phyloP scores from a whole-genome alignment of 2,113 vertebrate species.

The Butorides virescens region DNA sequence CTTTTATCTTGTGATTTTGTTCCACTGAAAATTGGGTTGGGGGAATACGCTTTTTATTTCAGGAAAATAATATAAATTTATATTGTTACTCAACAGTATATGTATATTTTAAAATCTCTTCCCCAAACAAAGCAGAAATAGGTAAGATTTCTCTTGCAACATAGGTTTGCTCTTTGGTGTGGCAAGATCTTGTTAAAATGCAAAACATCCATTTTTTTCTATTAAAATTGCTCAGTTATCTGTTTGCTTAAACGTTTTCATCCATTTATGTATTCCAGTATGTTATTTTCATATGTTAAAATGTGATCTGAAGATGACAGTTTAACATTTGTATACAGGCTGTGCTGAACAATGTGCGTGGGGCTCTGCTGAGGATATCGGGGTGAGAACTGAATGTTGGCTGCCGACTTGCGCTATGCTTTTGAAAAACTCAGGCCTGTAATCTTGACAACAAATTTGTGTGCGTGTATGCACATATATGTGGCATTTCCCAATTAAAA shows the following conservation, averaged over 20 bases:
- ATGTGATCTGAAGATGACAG: neutral
- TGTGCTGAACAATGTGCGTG: rapidly evolving
- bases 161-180: neutral
- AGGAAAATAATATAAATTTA: neutral
- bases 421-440: neutral
- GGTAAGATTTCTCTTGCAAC: neutral
- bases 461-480: rapidly evolving
- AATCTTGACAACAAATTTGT: neutral
- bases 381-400: neutral
- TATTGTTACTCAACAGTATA: neutral
- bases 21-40: neutral
- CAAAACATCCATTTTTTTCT: neutral
- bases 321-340: neutral
- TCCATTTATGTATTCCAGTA: neutral
- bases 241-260: neutral
- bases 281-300: neutral
- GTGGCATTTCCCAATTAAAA: neutral
- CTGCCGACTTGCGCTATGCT: neutral
- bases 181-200: neutral
- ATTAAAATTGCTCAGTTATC: neutral
- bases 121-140: neutral
- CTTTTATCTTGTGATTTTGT: neutral
- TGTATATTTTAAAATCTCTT: neutral
- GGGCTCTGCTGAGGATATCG: neutral
- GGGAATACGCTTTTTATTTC: neutral